These are phyloP conservation scores for Antheraea yamamai DNA, from an alignment of 2,888 invertebrate genomes.

Conservation along the genomic window DNA sequence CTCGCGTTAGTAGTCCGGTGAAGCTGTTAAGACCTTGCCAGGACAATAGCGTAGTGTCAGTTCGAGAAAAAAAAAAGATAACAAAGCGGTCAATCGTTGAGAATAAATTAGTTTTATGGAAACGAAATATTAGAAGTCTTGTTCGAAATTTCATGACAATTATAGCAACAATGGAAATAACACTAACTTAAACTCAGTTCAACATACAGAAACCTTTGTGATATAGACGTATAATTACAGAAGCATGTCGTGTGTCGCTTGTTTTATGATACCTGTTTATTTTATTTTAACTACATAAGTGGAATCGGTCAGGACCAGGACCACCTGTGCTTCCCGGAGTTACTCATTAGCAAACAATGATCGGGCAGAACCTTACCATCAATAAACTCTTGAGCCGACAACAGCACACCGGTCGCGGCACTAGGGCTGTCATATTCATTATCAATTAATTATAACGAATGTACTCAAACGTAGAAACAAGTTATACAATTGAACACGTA, in stretches of 20 bases:
- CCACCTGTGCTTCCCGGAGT: conserved; percentile 59
- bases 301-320: conserved; percentile 52
- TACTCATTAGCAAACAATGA: conserved; percentile 78
- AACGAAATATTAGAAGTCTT: background rate
- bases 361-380: conserved; percentile 55
- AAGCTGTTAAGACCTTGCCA: too few species aligned
- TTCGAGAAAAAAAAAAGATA: too few species aligned
- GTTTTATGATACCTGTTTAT: conserved; percentile 52
- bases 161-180: background rate
- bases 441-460: conserved; percentile 23
- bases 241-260: background rate
- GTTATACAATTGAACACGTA: background rate
- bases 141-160: background rate
- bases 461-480: background rate
- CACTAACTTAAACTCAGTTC: background rate
- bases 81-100: too few species aligned
- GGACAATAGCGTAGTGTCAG: too few species aligned
- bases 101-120: too few species aligned
- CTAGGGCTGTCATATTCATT: conserved; percentile 35
- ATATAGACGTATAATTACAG: background rate
- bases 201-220: background rate
- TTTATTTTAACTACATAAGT: conserved; percentile 54
- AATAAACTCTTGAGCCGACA: conserved; percentile 57
- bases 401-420: conserved; percentile 30
- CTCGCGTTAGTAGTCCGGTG: too few species aligned